Conservation (phyloP, 2,888 invertebrate species). For the Colletes collaris region DNA sequence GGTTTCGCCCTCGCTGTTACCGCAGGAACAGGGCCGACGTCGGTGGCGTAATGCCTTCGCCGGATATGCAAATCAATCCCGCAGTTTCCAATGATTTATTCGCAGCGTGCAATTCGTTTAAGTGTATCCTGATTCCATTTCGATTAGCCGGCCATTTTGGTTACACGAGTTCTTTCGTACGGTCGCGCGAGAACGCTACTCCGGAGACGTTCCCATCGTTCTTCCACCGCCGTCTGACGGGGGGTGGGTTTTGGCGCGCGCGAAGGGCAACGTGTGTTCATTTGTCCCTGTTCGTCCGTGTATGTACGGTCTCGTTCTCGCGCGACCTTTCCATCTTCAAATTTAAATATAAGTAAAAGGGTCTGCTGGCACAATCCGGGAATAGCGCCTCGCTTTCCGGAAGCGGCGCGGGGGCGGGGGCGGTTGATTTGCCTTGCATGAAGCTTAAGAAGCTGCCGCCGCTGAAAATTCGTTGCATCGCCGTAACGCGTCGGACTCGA, state of each 20-base stretch:
- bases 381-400: slow-evolving; percentile 76
- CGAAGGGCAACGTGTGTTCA: slow-evolving; percentile 19
- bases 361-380: slow-evolving; percentile 77
- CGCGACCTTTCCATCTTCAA: slow-evolving; percentile 73
- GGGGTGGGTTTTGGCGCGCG: too few relatives aligned
- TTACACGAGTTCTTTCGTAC: slow-evolving; percentile 45
- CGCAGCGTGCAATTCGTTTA: slow-evolving; percentile 81
- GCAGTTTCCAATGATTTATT: slow-evolving; percentile 80
- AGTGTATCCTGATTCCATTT: slow-evolving; percentile 82
- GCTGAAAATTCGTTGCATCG: slow-evolving; percentile 73
- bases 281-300: slow-evolving; percentile 42
- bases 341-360: slow-evolving; percentile 82
- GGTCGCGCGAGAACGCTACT: too few relatives aligned
- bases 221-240: too few relatives aligned
- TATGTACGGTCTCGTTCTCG: slow-evolving; percentile 38
- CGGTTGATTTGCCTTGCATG: slow-evolving; percentile 82
- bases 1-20: slow-evolving; percentile 40
- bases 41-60: slow-evolving; percentile 68
- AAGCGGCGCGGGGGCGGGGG: slow-evolving; percentile 51
- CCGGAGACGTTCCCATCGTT: too few relatives aligned
- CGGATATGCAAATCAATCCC: slow-evolving; percentile 82
- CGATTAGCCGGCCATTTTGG: slow-evolving; percentile 72
- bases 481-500: slow-evolving; percentile 47
- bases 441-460: slow-evolving; percentile 74
- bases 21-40: slow-evolving; percentile 60